Conservation (phyloP, 2,888 invertebrate species). For the Mallateleia sp. region DNA sequence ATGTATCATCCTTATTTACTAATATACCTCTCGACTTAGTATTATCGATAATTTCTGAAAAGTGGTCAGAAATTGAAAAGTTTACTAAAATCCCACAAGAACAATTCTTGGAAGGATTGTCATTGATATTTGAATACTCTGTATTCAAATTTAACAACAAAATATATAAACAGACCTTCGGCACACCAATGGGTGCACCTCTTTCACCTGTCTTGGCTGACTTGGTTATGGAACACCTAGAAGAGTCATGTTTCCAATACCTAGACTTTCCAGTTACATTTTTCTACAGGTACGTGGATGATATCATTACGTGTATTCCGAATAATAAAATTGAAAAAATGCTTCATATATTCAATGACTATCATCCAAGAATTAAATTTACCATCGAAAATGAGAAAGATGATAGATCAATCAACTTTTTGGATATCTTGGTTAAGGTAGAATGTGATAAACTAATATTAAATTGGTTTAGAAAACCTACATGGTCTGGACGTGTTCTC, state of each 20-base stretch:
- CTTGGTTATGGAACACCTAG: slow-evolving; percentile 42
- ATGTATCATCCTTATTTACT: slow-evolving; percentile 30
- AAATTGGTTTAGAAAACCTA: slow-evolving; percentile 28
- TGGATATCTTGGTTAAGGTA: slow-evolving; percentile 1
- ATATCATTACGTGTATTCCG: slow-evolving; percentile 49
- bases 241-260: slow-evolving; percentile 15
- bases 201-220: slow-evolving; percentile 36
- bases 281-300: slow-evolving; percentile 52
- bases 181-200: slow-evolving; percentile 63
- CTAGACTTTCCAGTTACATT: slow-evolving; percentile 6
- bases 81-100: slow-evolving; percentile 12
- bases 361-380: slow-evolving; percentile 32
- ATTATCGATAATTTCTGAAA: slow-evolving; percentile 1
- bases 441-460: neutral
- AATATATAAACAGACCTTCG: slow-evolving; percentile 31
- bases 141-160: slow-evolving; percentile 2
- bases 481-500: slow-evolving; percentile 5
- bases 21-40: no score
- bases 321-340: slow-evolving; percentile 10
- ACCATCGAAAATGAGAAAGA: slow-evolving; percentile 32
- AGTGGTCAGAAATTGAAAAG: slow-evolving; percentile 10
- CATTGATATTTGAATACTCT: slow-evolving; percentile 8
- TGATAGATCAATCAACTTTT: slow-evolving; percentile 27
- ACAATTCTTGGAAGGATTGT: slow-evolving; percentile 21
- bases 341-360: slow-evolving; percentile 12